Base-by-base conservation (phyloP, 2,113 vertebrate species). In the Macrotus californicus region DNA sequence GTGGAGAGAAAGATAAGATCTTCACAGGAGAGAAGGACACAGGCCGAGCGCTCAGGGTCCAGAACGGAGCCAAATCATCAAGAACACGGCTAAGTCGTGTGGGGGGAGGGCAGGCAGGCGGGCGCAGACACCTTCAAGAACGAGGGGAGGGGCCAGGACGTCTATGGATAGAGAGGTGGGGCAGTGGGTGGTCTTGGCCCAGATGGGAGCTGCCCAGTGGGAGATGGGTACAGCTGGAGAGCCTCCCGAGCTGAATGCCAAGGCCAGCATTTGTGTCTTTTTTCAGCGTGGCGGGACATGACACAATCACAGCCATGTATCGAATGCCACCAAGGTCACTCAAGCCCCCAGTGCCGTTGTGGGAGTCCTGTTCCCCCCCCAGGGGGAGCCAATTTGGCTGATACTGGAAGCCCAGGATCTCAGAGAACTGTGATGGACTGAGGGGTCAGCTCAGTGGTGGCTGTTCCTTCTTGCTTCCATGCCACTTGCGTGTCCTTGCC, bases 301-400 rank as follows among this genome's bases (percentile, higher is more conserved):
- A 2, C 15, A n/a, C 14, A 29, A 26, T n/a, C 41, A 43, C 9
- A 5, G 6, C 11, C 5, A 26, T 11, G 24, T 12, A 76, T 19
- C 10, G 24, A 34, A 50, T 8, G 41, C 10, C 2, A 0, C 29
- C 15, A 2, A 21, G 8, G 6, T n/a, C 5, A 1, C 15, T 59
- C 36, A 0, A 16, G 34, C 19, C 26, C 26, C 54, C 34, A 24
- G 5, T 9, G 59, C 19, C 0, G 6, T 19, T 7, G 0, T 0
- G 31, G 41, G 9, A 10, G 12, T 6, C 70, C 13, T 3, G 5
- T 11, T 13, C 41, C 81, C 21, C 81, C 21, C 43, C 39, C 9
- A 3, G 43, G 52, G 16, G 19, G 52, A 54, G 52, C 52, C 52
- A 16, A 54, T 18, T 18, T 54, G 12, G 14, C n/a, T 21, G 11